These are phyloP conservation scores for Leptinotarsa defecta DNA, from an alignment of 1,140 invertebrate species.

Conservation along the genomic window DNA sequence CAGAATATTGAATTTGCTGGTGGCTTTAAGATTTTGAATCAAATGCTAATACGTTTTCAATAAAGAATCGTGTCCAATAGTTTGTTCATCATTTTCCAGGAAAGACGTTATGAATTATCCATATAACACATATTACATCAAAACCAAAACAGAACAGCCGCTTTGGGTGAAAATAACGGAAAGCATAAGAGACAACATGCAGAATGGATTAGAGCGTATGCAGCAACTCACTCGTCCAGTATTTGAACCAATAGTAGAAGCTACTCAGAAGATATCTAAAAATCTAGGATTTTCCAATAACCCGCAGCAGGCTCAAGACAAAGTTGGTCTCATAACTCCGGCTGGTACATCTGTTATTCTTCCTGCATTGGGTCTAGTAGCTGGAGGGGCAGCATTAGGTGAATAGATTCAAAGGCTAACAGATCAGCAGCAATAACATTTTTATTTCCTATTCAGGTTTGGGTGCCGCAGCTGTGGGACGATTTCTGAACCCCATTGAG, in stretches of 20 bases:
- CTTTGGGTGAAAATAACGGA: conserved; percentile 75
- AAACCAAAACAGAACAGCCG: conserved; percentile 62
- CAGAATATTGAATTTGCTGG: no score
- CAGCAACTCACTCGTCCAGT: conserved; percentile 72
- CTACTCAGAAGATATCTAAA: conserved; percentile 75
- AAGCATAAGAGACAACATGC: conserved; percentile 72
- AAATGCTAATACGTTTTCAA: no score
- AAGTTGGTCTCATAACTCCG: conserved; percentile 67
- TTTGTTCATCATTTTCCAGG: conserved; percentile 23
- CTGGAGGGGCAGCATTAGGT: conserved; percentile 77
- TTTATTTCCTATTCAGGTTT: conserved; percentile 61
- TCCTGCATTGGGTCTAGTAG: conserved; percentile 75
- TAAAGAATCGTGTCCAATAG: conserved; percentile 18
- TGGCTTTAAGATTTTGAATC: no score
- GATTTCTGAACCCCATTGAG: conserved; percentile 67
- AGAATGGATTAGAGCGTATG: conserved; percentile 70
- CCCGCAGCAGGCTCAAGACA: conserved; percentile 66
- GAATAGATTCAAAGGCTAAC: background rate
- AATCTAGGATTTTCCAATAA: conserved; percentile 69
- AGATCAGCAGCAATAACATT: background rate
- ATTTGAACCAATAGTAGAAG: conserved; percentile 73
- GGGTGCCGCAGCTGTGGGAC: conserved; percentile 76
- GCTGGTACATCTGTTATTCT: conserved; percentile 65
- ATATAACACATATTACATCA: conserved; percentile 60
- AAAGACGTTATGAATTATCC: conserved; percentile 60